These are phyloP conservation scores for Drosophila nr. perissopoda DNA, from an alignment of 2,888 invertebrate genomes.

Conservation along the genomic window DNA sequence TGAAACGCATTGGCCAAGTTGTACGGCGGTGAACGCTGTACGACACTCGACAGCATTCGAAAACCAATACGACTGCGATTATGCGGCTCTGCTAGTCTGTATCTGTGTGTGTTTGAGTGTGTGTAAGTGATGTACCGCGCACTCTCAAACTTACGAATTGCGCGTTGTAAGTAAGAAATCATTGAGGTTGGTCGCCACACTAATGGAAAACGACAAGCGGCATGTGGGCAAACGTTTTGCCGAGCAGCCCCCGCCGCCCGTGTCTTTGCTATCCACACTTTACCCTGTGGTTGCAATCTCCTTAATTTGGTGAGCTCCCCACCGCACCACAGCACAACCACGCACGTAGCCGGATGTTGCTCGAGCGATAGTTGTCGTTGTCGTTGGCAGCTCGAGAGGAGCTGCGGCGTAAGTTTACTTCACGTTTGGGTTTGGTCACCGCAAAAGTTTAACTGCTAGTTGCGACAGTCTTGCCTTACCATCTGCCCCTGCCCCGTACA, in stretches of 20 bases:
- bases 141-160: slow-evolving; percentile 66
- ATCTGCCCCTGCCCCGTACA: not conserved
- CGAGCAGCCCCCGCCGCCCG: not conserved
- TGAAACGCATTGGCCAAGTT: slow-evolving; percentile 63
- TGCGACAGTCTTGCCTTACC: slow-evolving; percentile 33
- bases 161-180: slow-evolving; percentile 77
- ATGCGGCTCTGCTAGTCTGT: slow-evolving; percentile 44
- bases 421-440: slow-evolving; percentile 63
- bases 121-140: slow-evolving; percentile 40
- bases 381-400: slow-evolving; percentile 48
- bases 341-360: slow-evolving; percentile 74
- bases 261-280: not conserved
- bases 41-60: slow-evolving; percentile 63
- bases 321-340: slow-evolving; percentile 18
- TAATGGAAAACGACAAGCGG: slow-evolving; percentile 80
- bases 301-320: slow-evolving; percentile 31
- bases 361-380: slow-evolving; percentile 72
- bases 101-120: slow-evolving; percentile 15
- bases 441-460: slow-evolving; percentile 74
- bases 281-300: slow-evolving; percentile 45
- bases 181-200: slow-evolving; percentile 79
- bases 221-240: slow-evolving; percentile 71
- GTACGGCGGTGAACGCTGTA: slow-evolving; percentile 37
- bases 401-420: slow-evolving; percentile 58
- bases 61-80: slow-evolving; percentile 74